Percentiles rank a stretch among this genome's conserved stretches.
Evolutionary conservation across 2,888 invertebrate species (phyloP).

Genomic region (Thyatira batis): DNA sequence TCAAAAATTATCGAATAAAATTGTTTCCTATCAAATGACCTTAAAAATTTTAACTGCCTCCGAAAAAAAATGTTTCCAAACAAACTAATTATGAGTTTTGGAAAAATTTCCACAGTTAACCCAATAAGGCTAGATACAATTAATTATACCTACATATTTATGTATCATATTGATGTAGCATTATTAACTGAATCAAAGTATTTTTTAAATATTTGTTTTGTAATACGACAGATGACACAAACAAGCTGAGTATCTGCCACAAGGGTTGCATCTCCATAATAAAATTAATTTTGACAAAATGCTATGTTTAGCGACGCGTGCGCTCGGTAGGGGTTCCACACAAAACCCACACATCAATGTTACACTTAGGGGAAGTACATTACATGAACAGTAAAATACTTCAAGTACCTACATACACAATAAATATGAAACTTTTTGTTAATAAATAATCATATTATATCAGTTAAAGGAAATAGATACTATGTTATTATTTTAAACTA

Average conservation of each 20-base stretch:
- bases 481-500: no score
- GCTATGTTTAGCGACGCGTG: slow-evolving; percentile 66
- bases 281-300: slow-evolving; percentile 67
- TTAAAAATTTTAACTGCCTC: no score
- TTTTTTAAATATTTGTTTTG: slow-evolving; percentile 7
- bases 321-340: slow-evolving; percentile 54
- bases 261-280: slow-evolving; percentile 52
- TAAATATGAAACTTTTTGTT: no score
- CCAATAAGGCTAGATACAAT: no score
- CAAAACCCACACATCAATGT: slow-evolving; percentile 6
- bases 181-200: background rate
- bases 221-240: slow-evolving; percentile 67
- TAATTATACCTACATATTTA: no score
- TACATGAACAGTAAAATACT: background rate
- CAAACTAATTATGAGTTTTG: no score
- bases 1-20: no score
- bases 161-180: background rate
- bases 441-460: no score
- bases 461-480: no score
- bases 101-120: no score
- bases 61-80: no score
- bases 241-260: slow-evolving; percentile 65
- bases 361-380: background rate
- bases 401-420: background rate
- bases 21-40: no score